These are phyloP conservation scores for Alloplasta piceator DNA, from an alignment of 2,888 invertebrate genomes.

Conservation along the genomic window DNA sequence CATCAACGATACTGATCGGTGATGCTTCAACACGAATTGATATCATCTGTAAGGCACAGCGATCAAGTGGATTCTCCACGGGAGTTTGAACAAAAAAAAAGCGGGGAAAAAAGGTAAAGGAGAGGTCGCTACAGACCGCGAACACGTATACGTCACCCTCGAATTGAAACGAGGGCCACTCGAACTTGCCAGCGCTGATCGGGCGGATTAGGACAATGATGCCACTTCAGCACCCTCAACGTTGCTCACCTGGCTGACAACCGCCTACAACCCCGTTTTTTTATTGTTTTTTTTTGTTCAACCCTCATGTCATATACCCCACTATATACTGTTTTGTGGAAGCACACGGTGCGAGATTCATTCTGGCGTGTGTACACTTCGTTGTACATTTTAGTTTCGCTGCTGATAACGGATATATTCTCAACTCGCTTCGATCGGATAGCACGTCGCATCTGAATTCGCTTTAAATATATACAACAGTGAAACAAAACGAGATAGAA, in stretches of 20 bases:
- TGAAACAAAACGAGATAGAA: slow-evolving; percentile 35
- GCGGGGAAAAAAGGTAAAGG: not conserved
- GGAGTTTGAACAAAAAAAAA: not conserved
- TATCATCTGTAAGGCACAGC: slow-evolving; percentile 1
- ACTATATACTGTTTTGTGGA: not conserved
- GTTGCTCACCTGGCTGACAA: slow-evolving; percentile 80
- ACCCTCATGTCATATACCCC: not conserved
- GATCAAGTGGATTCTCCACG: slow-evolving; percentile 18
- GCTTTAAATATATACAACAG: slow-evolving; percentile 22
- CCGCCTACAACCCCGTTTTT: slow-evolving; percentile 41
- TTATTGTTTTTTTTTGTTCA: not conserved
- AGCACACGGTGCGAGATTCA: slow-evolving; percentile 8
- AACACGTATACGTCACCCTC: slow-evolving; percentile 58
- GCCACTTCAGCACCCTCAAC: slow-evolving; percentile 58
- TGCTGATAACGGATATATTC: slow-evolving; percentile 42
- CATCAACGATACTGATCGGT: slow-evolving; percentile 55
- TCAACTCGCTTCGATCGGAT: slow-evolving; percentile 53
- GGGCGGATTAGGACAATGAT: slow-evolving; percentile 78
- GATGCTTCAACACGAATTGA: slow-evolving; percentile 50
- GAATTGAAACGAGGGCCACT: slow-evolving; percentile 68
- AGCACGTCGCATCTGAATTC: slow-evolving; percentile 24
- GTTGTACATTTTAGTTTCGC: slow-evolving; percentile 11
- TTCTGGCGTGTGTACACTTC: slow-evolving; percentile 1
- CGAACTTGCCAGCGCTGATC: slow-evolving; percentile 77
- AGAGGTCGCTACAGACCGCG: slow-evolving; percentile 25